Conservation (phyloP, 2,113 vertebrate genomes). For the Seriola rivoliana region DNA sequence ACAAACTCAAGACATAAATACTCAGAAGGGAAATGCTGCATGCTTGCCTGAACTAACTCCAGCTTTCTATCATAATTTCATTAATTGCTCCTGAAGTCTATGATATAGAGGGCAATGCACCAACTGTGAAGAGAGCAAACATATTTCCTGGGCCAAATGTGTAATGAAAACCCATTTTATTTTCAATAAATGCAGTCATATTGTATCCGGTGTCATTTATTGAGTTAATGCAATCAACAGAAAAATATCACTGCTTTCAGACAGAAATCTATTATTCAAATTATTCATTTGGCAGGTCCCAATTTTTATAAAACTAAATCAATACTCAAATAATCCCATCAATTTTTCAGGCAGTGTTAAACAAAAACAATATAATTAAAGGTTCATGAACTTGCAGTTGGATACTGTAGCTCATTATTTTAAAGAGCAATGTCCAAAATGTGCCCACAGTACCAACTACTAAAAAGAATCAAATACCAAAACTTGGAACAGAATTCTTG, state of each 20-base stretch:
- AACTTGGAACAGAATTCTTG: not conserved
- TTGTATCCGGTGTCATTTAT: constrained; percentile 47
- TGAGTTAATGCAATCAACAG: constrained; percentile 23
- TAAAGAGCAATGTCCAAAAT: constrained; percentile 4
- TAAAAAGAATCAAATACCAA: not conserved
- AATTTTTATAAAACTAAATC: constrained; percentile 17
- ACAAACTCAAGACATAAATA: constrained; percentile 78
- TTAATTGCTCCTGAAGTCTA: constrained; percentile 80
- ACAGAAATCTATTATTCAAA: constrained; percentile 23
- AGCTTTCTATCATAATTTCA: constrained; percentile 79
- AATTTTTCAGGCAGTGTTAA: not conserved
- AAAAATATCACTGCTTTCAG: constrained; percentile 2
- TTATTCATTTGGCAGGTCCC: constrained; percentile 27
- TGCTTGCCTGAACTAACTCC: constrained; percentile 76
- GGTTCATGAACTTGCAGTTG: not conserved
- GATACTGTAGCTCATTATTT: constrained; percentile 29
- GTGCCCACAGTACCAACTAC: not conserved
- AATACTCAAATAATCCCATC: constrained; percentile 8
- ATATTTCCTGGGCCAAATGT: constrained; percentile 69
- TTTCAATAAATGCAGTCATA: constrained; percentile 38
- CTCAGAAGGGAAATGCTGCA: constrained; percentile 74
- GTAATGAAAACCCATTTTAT: constrained; percentile 47
- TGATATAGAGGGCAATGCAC: constrained; percentile 70
- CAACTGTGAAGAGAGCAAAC: constrained; percentile 70
- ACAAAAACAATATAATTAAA: not conserved